Conservation (phyloP, 2,888 invertebrate species). For the Lobophora halterata region DNA sequence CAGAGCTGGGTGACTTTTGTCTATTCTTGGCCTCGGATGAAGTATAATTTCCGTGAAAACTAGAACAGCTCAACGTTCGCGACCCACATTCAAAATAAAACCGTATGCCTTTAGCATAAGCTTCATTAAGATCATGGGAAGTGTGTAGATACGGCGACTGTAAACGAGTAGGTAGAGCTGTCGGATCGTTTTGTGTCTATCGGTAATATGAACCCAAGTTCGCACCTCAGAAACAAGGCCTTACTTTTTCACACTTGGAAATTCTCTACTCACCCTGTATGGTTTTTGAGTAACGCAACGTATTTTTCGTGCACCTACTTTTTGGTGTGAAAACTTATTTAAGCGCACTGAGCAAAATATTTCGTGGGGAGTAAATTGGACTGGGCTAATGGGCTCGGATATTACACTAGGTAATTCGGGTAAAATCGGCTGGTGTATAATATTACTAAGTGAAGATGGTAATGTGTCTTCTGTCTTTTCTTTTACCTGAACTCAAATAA, state of each 20-base stretch:
- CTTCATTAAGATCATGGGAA: slow-evolving; percentile 35
- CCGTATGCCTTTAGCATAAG: slow-evolving; percentile 41
- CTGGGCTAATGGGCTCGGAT: no score
- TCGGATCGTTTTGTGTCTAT: slow-evolving; percentile 44
- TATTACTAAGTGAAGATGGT: no score
- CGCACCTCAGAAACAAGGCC: slow-evolving; percentile 71
- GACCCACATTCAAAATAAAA: slow-evolving; percentile 38
- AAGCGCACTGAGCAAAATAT: no score
- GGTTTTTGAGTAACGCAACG: slow-evolving; percentile 52
- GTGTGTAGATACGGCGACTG: slow-evolving; percentile 45
- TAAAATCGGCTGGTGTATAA: no score
- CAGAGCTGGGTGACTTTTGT: slow-evolving; percentile 67
- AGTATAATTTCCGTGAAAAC: slow-evolving; percentile 54
- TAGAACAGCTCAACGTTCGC: slow-evolving; percentile 47
- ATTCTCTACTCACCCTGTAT: slow-evolving; percentile 47
- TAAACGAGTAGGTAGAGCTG: slow-evolving; percentile 66
- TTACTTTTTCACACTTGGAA: slow-evolving; percentile 68
- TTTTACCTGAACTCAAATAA: no score
- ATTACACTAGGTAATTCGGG: no score
- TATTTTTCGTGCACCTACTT: slow-evolving; percentile 32
- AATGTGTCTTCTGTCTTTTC: no score
- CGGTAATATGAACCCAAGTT: slow-evolving; percentile 72
- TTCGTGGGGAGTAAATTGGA: no score
- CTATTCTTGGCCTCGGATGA: slow-evolving; percentile 74
- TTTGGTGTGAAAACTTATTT: slow-evolving; percentile 18